These are phyloP conservation scores for Aphelenchoides avenae DNA, from an alignment of 1,140 invertebrate genomes.

Conservation along the genomic window DNA sequence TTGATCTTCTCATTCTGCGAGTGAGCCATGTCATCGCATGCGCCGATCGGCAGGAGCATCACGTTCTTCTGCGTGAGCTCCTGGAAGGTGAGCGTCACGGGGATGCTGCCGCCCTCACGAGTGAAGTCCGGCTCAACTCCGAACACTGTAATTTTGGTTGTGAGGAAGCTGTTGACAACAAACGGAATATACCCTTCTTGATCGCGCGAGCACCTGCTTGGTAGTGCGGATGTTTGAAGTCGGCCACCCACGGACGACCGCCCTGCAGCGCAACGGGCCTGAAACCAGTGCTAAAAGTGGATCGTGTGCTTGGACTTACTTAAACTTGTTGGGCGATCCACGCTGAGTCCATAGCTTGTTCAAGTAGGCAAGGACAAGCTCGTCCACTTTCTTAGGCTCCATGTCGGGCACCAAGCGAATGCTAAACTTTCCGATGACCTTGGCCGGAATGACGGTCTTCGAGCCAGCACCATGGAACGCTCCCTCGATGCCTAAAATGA, in stretches of 20 bases:
- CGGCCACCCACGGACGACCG: constrained; percentile 82
- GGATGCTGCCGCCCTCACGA: constrained; percentile 92
- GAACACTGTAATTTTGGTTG: constrained; percentile 72
- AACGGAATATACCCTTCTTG: constrained; percentile 65
- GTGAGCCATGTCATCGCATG: constrained; percentile 91
- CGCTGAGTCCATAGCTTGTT: constrained; percentile 32
- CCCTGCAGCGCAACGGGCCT: constrained; percentile 69
- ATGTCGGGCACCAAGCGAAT: constrained; percentile 63
- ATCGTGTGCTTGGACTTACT: neutral
- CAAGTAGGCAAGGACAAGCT: constrained; percentile 26
- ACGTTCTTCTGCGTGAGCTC: constrained; percentile 54
- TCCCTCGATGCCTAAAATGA: constrained; percentile 69
- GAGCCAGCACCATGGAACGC: constrained; percentile 83
- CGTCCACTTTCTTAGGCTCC: constrained; percentile 63
- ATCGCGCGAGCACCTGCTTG: constrained; percentile 79
- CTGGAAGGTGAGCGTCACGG: constrained; percentile 82
- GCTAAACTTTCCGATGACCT: constrained; percentile 64
- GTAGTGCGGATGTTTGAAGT: constrained; percentile 85
- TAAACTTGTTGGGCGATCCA: constrained; percentile 33
- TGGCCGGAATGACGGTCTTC: constrained; percentile 68
- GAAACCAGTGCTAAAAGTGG: constrained; percentile 9
- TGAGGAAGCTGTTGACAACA: constrained; percentile 8
- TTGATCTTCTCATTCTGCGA: constrained; percentile 65
- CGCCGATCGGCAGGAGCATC: constrained; percentile 74
- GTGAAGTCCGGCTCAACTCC: constrained; percentile 87